Conservation (phyloP, 2,888 invertebrate genomes). For the Agrenia bidenticulata region DNA sequence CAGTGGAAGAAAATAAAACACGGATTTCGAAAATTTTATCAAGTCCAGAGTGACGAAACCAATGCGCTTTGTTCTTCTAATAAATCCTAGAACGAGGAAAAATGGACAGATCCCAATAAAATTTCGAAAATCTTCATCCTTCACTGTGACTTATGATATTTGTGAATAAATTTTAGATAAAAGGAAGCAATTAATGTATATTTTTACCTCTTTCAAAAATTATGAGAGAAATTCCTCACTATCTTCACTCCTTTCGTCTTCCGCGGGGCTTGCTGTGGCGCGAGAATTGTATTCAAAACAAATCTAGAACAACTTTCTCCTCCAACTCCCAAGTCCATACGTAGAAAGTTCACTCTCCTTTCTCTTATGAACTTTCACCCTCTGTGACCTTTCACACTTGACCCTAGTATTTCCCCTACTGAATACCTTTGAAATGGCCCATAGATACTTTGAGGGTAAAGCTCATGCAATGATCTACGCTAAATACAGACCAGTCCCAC, state of each 20-base stretch:
- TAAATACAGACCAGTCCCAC: conserved; percentile 50
- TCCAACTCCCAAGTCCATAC: background rate
- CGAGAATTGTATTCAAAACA: background rate
- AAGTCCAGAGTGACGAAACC: no score
- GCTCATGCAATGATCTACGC: conserved; percentile 50
- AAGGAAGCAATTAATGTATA: background rate
- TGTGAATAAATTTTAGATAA: background rate
- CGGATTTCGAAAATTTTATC: no score
- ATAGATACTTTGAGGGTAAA: conserved; percentile 51
- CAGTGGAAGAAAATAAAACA: background rate
- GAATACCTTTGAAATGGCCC: conserved; percentile 45
- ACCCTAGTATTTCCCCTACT: no score
- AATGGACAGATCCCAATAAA: background rate
- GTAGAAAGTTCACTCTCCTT: no score
- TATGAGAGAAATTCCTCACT: background rate
- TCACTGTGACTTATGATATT: background rate
- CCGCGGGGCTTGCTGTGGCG: conserved; percentile 11
- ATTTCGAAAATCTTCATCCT: background rate
- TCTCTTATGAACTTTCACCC: no score
- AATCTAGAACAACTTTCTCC: background rate
- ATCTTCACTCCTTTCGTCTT: background rate
- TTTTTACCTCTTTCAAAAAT: background rate
- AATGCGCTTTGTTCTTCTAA: no score
- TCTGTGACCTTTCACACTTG: no score
- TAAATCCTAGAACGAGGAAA: background rate